A percentile compares a stretch with the other conserved stretches of the same genome.
phyloP scores from a whole-genome alignment of 2,888 invertebrate species.

The Spicauda simplicius region DNA sequence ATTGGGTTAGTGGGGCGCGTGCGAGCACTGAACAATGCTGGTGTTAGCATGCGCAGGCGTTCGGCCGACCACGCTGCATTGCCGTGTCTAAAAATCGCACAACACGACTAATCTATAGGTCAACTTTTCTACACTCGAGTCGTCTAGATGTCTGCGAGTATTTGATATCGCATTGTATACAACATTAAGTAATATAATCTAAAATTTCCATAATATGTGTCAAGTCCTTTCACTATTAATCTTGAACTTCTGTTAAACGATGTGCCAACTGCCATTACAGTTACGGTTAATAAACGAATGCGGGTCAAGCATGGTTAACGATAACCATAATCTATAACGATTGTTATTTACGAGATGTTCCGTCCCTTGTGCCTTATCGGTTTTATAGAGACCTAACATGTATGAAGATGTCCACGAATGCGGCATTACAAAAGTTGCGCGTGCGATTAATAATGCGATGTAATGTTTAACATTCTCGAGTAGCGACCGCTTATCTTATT shows the following conservation, averaged over 20 bases:
- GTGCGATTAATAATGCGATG: constrained; percentile 15
- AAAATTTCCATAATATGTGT: too few species aligned
- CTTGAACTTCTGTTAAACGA: neutral
- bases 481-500: constrained; percentile 57
- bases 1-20: constrained; percentile 79
- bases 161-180: too few species aligned
- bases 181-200: too few species aligned
- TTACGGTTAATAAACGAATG: neutral
- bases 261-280: neutral
- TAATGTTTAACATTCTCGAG: constrained; percentile 49
- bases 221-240: neutral
- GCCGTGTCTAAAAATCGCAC: constrained; percentile 38
- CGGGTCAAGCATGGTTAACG: constrained; percentile 17
- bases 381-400: constrained; percentile 18
- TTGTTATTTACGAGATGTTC: constrained; percentile 7
- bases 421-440: constrained; percentile 44
- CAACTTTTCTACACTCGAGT: neutral
- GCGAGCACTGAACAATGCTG: constrained; percentile 69
- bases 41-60: constrained; percentile 55
- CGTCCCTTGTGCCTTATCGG: constrained; percentile 13
- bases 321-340: constrained; percentile 9
- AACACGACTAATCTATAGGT: constrained; percentile 7
- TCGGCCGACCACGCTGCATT: constrained; percentile 46
- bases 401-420: constrained; percentile 47
- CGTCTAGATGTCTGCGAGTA: neutral